These are phyloP conservation scores for Platycheirus albimanus DNA, from an alignment of 2,888 invertebrate species.

Conservation along the genomic window DNA sequence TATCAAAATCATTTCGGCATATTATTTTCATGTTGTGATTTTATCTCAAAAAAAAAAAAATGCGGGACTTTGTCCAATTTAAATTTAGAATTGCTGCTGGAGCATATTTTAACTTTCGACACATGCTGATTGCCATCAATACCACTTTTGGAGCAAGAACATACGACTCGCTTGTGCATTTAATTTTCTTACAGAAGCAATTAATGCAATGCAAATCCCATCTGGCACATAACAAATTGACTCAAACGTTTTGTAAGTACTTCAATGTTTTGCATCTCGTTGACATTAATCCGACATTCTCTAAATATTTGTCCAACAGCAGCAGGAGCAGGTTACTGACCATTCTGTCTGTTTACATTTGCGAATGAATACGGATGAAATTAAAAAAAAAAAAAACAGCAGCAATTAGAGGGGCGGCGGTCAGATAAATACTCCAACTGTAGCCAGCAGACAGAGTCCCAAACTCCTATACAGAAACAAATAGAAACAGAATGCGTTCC, in stretches of 20 bases:
- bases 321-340: constrained; percentile 10
- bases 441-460: not conserved
- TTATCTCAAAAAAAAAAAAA: too few relatives aligned
- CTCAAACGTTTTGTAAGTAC: constrained; percentile 1
- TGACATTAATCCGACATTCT: constrained; percentile 4
- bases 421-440: not conserved
- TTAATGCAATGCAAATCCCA: too few relatives aligned
- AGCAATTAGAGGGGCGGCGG: not conserved
- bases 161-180: too few relatives aligned
- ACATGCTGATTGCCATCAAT: too few relatives aligned
- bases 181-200: too few relatives aligned
- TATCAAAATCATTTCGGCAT: too few relatives aligned
- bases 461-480: constrained; percentile 3
- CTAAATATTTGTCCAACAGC: constrained; percentile 5
- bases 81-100: too few relatives aligned
- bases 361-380: not conserved
- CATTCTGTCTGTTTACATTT: not conserved
- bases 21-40: too few relatives aligned
- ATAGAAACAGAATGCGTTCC: constrained; percentile 57
- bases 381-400: not conserved
- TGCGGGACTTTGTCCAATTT: too few relatives aligned
- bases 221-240: not conserved
- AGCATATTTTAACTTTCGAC: too few relatives aligned
- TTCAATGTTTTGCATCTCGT: not conserved
- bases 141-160: too few relatives aligned